These are phyloP conservation scores for Baryphthengus martii DNA, from an alignment of 2,113 vertebrate genomes.

Conservation along the genomic window DNA sequence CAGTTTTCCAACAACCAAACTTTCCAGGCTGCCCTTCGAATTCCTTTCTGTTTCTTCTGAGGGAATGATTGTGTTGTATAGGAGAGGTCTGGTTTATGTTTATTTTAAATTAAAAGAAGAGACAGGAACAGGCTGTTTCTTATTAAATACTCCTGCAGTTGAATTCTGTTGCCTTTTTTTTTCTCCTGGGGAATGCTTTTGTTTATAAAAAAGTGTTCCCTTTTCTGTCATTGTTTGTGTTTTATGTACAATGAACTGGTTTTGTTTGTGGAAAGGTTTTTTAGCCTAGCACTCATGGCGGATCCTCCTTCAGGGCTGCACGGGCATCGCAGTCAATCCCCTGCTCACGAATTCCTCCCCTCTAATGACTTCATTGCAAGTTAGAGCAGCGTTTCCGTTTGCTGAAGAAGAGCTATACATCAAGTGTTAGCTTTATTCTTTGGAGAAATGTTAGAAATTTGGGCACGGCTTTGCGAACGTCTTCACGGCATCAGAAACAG, in stretches of 20 bases:
- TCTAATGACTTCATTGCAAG: not conserved
- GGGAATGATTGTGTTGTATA: not conserved
- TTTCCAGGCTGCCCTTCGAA: not conserved
- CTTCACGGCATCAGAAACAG: not conserved
- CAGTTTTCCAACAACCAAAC: not conserved
- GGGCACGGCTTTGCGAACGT: not conserved
- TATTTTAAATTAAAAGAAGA: conserved; percentile 42
- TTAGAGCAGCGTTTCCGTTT: not conserved
- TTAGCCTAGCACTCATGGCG: not conserved
- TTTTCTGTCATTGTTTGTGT: conserved; percentile 7
- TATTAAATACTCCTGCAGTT: conserved; percentile 30
- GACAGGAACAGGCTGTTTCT: conserved; percentile 23
- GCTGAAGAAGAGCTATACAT: not conserved
- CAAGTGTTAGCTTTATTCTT: not conserved
- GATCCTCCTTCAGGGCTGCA: not conserved
- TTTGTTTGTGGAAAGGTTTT: not conserved
- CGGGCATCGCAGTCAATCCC: not conserved
- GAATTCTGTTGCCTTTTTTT: not conserved
- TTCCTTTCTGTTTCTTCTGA: not conserved
- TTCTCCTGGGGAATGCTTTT: not conserved
- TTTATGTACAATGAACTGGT: not conserved
- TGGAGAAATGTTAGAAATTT: not conserved
- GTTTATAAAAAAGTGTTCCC: conserved; percentile 21
- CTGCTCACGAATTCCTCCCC: not conserved
- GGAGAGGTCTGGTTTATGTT: conserved; percentile 43